Base-by-base conservation (phyloP, 2,113 vertebrate genomes). In the Mesembrinibis cayennensis region DNA sequence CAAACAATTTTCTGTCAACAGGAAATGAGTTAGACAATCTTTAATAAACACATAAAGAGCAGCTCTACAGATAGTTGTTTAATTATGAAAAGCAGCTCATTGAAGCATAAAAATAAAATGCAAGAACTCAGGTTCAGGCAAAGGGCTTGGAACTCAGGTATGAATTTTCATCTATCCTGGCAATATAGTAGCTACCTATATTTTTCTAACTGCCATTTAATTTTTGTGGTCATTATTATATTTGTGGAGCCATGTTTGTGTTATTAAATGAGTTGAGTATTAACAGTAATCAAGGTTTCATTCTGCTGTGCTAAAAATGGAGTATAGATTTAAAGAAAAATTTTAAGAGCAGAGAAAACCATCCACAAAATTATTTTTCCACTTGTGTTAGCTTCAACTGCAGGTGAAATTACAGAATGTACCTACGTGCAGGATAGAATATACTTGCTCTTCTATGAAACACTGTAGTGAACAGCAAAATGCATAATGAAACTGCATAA, bases 21-120 rank as follows among this genome's bases (percentile, higher is more conserved):
- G 87, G 78, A 91, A 96, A 94, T 53, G 59, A 95, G 89, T 70
- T 74, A 67, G 71, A 94, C 81, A 81, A 76, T 89, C 61, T 96
- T 92, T 94, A 93, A 93, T 83, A 96, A 97, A 93, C 70, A 92
- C 32, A 93, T 86, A 87, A 94, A 91, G 53, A 94, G 82, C 62
- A 95, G 71, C 58, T 82, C 17, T 58, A 79, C 61, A 70, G 50
- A 70, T 65, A 71, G 72, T 42, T 89, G 49, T 30, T 94, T 95
- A 96, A 89, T 94, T 93, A 85, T 82, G 62, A 90, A 95, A 84
- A 90, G 18, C 16, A 90, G 70, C 16, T 49, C 45, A 58, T 0
- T 58, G 34, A 95, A 87, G 44, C 81, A 95, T 53, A 66, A 84
- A 90, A 66, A 76, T 49, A 93, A 84, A 92, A 26, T 50, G 42